Percentiles rank a stretch among this genome's conserved stretches.
Conservation (phyloP, 2,113 vertebrate genomes). For the Hippocampus abdominalis region DNA sequence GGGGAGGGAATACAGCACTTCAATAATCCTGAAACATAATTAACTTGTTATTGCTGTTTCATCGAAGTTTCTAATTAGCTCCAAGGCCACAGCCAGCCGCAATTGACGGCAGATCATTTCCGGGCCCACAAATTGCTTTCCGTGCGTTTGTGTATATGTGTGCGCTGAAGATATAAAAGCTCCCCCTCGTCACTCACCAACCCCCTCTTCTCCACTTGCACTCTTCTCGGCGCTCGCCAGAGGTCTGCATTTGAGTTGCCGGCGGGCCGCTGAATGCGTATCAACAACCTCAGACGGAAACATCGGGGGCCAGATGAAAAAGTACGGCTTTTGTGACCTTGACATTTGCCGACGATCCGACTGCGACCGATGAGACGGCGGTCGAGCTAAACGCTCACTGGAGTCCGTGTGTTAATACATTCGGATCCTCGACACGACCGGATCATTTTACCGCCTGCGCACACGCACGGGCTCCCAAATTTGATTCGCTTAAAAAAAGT, state of each 20-base stretch:
- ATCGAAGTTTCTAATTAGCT: conserved; percentile 66
- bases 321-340: conserved; percentile 38
- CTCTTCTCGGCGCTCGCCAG: conserved; percentile 12
- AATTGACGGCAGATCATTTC: conserved; percentile 54
- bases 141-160: background rate
- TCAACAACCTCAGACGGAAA: conserved; percentile 10
- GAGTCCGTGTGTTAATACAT: conserved; percentile 16
- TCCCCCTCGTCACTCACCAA: background rate
- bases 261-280: conserved; percentile 1
- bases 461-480: conserved; percentile 36
- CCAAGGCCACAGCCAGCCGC: conserved; percentile 46
- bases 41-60: conserved; percentile 66
- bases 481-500: conserved; percentile 54
- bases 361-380: conserved; percentile 39
- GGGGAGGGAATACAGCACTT: conserved; percentile 44
- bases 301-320: conserved; percentile 21
- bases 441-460: conserved; percentile 27
- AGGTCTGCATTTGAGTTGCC: conserved; percentile 25
- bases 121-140: conserved; percentile 56
- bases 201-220: conserved; percentile 1
- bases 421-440: conserved; percentile 12
- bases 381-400: conserved; percentile 29
- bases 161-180: conserved; percentile 43
- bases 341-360: conserved; percentile 42
- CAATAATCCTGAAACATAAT: conserved; percentile 67